These are phyloP conservation scores for Oceanodroma tethys DNA, from an alignment of 2,113 vertebrate genomes.

Conservation along the genomic window DNA sequence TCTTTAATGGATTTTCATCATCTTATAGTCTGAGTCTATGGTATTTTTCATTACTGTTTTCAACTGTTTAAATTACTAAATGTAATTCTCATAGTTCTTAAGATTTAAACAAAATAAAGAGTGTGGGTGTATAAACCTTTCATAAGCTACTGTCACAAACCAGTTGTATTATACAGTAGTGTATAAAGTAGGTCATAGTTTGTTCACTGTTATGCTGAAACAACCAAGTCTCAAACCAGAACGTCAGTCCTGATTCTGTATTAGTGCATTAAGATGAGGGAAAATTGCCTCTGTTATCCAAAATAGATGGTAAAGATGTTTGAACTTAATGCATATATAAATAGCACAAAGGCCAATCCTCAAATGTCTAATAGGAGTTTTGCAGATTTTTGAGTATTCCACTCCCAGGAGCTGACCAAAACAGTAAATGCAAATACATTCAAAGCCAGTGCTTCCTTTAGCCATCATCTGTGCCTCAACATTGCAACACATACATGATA, in stretches of 20 bases:
- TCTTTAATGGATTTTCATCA: constrained; percentile 41
- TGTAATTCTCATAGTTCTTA: not conserved
- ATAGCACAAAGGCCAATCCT: not conserved
- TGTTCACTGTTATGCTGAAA: not conserved
- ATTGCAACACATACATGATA: not conserved
- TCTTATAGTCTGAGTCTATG: not conserved
- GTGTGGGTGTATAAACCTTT: not conserved
- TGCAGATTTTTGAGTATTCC: not conserved
- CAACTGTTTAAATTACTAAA: not conserved
- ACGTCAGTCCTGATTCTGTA: not conserved
- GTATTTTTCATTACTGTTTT: not conserved
- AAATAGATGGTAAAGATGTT: not conserved
- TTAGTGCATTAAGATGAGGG: not conserved
- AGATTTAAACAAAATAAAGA: not conserved
- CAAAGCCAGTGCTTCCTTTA: not conserved
- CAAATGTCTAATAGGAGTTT: not conserved
- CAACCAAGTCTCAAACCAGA: not conserved
- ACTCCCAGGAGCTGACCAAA: not conserved
- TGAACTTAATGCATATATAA: not conserved
- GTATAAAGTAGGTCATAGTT: not conserved
- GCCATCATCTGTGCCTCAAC: not conserved
- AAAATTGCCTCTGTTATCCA: not conserved
- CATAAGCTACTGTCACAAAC: not conserved
- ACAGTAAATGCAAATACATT: not conserved
- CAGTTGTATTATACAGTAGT: not conserved